phyloP scores from a whole-genome alignment of 2,113 vertebrate species.

The Ellobius talpinus region DNA sequence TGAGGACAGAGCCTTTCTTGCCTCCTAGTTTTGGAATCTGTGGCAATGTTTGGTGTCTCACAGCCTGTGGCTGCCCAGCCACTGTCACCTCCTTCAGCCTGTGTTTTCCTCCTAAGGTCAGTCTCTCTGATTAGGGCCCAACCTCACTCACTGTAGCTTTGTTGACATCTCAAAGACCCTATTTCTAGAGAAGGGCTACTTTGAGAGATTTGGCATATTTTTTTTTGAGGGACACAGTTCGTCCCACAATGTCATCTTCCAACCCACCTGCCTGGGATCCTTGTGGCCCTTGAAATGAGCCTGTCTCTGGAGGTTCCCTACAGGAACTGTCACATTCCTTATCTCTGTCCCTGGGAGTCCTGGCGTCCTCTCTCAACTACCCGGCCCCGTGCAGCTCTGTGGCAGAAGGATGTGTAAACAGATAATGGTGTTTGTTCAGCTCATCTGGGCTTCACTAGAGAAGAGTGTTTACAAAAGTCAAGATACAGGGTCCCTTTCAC shows the following conservation, averaged over 20 bases:
- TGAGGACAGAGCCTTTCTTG: rapidly evolving
- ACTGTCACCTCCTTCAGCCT: rapidly evolving
- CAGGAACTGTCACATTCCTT: not conserved
- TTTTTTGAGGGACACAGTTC: not conserved
- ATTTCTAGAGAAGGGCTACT: not conserved
- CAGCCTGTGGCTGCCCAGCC: rapidly evolving
- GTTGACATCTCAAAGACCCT: not conserved
- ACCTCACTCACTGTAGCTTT: not conserved
- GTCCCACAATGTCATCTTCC: not conserved
- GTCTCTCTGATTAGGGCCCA: rapidly evolving
- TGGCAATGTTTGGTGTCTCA: rapidly evolving
- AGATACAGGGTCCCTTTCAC: not conserved
- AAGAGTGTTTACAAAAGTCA: not conserved
- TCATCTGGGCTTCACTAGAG: rapidly evolving
- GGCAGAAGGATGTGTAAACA: not conserved
- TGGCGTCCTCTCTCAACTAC: rapidly evolving
- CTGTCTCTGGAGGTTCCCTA: not conserved
- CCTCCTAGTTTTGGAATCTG: rapidly evolving
- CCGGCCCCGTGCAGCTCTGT: not conserved
- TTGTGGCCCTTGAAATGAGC: no score
- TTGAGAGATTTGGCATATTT: not conserved
- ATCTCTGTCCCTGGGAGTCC: not conserved
- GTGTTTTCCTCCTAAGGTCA: not conserved
- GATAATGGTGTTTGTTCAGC: not conserved
- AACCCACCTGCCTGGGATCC: rapidly evolving